Base-by-base conservation (phyloP, 2,113 vertebrate species). In the Calcarius ornatus region DNA sequence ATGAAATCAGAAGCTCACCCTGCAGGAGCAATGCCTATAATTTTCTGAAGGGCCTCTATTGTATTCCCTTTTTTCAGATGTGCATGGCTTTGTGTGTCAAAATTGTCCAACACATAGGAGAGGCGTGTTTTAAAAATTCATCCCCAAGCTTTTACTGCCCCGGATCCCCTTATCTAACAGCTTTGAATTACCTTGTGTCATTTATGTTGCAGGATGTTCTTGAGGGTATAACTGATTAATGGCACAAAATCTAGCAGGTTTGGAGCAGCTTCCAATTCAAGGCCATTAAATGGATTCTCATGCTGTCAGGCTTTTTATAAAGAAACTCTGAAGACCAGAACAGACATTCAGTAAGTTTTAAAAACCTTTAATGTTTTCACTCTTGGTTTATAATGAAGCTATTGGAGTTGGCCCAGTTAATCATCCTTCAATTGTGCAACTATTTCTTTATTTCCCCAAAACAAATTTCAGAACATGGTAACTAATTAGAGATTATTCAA, bases 101-200 rank as follows among this genome's bases (percentile, higher is more conserved):
- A 93, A 79, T 83, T 50, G 38, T n/a, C 30, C 35, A 88, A 70
- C 64, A 79, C 28, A 63, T 6, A 63, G 38, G 53, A 92, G 33
- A 78, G 24, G 21, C 5, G 25, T 51, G n/a, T 57, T 73, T 88
- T 57, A 85, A 88, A 89, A 90, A 86, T 73, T 93, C 72, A 90
- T 16, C 48, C 40, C 24, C 38, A 66, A 65, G 69, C 60, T 94
- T 80, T 92, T 77, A 81, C 51, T 40, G 42, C 50, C 42, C 79
- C 0, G 0, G 22, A 60, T 88, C 37, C 53, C 57, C 42, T 83
- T 90, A 88, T 78, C 88, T 88, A 88, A 78, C 38, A 88, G 76
- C 76, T 93, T 93, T 92, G 71, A 94, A 83, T 85, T 93, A 77
- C 76, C 38, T 84, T 33, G 54, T 90, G 70, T 86, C 63, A 88